Conservation (phyloP, 2,888 invertebrate species). For the Drosophila multiciliata region DNA sequence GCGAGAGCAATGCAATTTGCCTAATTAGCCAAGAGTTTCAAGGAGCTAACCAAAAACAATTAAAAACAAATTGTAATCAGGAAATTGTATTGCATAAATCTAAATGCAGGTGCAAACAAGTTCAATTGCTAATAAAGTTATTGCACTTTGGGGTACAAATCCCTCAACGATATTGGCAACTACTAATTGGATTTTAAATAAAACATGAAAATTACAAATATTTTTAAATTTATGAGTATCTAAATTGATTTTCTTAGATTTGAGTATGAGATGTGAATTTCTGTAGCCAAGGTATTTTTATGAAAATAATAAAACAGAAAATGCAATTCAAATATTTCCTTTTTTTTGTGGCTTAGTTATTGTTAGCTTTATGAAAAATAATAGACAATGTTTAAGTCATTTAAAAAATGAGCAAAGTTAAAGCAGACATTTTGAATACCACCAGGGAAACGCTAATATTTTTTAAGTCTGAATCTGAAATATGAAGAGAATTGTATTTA, state of each 20-base stretch:
- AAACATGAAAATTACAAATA: not conserved
- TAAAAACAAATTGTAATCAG: constrained; percentile 1
- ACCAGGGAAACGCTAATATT: no score
- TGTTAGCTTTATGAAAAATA: not conserved
- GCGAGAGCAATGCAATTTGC: constrained; percentile 53
- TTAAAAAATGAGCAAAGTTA: not conserved
- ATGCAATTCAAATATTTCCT: not conserved
- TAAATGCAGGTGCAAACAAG: not conserved
- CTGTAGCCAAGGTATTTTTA: not conserved
- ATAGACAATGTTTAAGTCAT: accelerated
- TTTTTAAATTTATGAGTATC: not conserved
- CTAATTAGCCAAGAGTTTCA: constrained; percentile 60
- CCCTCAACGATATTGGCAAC: not conserved
- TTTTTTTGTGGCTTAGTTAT: not conserved
- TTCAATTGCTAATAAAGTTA: not conserved
- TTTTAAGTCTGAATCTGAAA: not conserved
- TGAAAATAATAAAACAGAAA: not conserved
- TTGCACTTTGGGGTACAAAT: not conserved
- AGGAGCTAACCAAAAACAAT: not conserved
- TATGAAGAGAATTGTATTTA: not conserved
- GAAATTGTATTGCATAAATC: constrained; percentile 1
- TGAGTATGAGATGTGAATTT: not conserved
- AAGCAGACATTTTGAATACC: no score
- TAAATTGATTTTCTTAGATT: not conserved
- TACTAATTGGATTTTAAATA: not conserved